These are phyloP conservation scores for Melanotaenia nigrans DNA, from an alignment of 2,797 vertebrate species.

Conservation along the genomic window DNA sequence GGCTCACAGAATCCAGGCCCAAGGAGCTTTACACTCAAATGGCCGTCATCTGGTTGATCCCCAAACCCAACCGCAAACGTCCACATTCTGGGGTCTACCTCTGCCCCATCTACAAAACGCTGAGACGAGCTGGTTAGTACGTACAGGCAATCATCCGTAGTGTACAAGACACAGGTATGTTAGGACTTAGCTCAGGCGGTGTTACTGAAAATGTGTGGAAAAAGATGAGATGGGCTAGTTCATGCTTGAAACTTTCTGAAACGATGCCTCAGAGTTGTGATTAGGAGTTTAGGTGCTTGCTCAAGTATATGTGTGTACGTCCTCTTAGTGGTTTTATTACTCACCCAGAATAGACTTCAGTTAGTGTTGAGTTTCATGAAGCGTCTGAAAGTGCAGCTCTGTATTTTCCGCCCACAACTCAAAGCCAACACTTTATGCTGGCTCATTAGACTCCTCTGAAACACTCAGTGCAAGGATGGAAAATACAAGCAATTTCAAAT, in stretches of 20 bases:
- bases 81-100: conserved; percentile 82
- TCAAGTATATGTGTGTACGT: conserved; percentile 51
- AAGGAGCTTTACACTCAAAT: conserved; percentile 92
- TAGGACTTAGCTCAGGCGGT: background rate
- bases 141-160: background rate
- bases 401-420: conserved; percentile 65
- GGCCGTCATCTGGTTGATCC: conserved; percentile 89
- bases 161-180: conserved; percentile 5
- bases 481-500: conserved; percentile 3
- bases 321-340: conserved; percentile 67
- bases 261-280: conserved; percentile 9
- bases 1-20: conserved; percentile 83
- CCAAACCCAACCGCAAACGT: conserved; percentile 79
- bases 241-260: conserved; percentile 1
- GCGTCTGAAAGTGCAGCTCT: conserved; percentile 64
- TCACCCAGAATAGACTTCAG: conserved; percentile 73
- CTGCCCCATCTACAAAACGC: conserved; percentile 93
- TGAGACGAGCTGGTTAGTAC: conserved; percentile 87
- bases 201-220: background rate
- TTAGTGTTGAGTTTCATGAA: conserved; percentile 72
- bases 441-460: conserved; percentile 19
- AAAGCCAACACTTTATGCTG: conserved; percentile 33
- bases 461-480: conserved; percentile 12
- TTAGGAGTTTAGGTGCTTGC: conserved; percentile 13
- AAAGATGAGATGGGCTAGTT: background rate